Base-by-base conservation (phyloP, 2,888 invertebrate genomes). In the Netelia inedita region DNA sequence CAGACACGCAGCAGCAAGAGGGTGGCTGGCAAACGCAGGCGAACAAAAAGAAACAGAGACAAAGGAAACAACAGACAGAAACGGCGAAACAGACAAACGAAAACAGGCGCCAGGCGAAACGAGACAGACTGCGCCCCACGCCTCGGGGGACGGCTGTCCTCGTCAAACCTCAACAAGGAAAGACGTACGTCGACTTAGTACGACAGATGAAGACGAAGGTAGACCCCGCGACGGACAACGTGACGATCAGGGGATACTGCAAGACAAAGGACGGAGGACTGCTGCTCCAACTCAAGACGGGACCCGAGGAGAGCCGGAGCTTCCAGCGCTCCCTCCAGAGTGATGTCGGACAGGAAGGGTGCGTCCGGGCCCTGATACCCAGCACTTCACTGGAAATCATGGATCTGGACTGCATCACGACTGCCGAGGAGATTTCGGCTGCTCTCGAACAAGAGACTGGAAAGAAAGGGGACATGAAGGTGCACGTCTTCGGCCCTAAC, bases 401-500 rank as follows among this genome's bases (percentile, higher is more conserved):
- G 55, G 19, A 19, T 9, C 3, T 55, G 19, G 19, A 55, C 55
- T 55, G 55, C 55, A 16, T 55, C n/a, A 55, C 19, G n/a, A 16
- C n/a, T 8, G 6, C 9, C 6, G 19, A 16, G 16, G 55, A 55
- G 9, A 19, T 55, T 2, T 1, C 55, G 19, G 9, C 11, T 1
- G 55, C n/a, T 5, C 50, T 50, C 50, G n/a, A n/a, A 50, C 50
- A n/a, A 2, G 50, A 50, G n/a, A 50, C 50, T 14, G 50, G n/a
- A 50, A 11, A n/a, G n/a, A 9, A 14, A 8, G 16, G 16, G 55
- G 55, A 55, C 55, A 10, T 6, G 35, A 35, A 14, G 35, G 68
- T 28, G 6, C 53, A 59, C 14, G 57, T 28, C 28, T 65, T 75
- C 43, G 80, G 46, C 63, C 75, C 75, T 10, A 83, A 83, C 65